These are phyloP conservation scores for Melanotaenia parkinsoni DNA, from an alignment of 2,797 vertebrate species.

Conservation along the genomic window DNA sequence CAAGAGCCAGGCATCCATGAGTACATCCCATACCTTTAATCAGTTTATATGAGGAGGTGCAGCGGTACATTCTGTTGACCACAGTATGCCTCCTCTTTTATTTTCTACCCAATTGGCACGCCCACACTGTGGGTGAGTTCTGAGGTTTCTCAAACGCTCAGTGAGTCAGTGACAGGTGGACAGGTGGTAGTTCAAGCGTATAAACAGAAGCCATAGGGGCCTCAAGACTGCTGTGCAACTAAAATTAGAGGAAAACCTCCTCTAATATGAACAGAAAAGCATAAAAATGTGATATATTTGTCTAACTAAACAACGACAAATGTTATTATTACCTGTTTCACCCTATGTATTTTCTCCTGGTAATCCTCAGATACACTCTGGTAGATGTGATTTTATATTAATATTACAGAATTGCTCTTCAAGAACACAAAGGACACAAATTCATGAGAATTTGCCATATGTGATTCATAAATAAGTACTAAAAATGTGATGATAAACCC, in stretches of 20 bases:
- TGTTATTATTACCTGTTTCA: no score
- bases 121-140: slow-evolving; percentile 63
- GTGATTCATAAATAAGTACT: no score
- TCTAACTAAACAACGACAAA: not conserved
- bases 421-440: no score
- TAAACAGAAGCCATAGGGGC: not conserved
- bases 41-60: slow-evolving; percentile 71
- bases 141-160: slow-evolving; percentile 49
- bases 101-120: slow-evolving; percentile 78
- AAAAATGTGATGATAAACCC: no score
- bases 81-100: slow-evolving; percentile 75
- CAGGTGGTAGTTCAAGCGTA: slow-evolving; percentile 59
- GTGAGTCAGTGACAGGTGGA: slow-evolving; percentile 65
- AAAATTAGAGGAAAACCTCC: slow-evolving; percentile 25
- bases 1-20: slow-evolving; percentile 72
- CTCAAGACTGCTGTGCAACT: slow-evolving; percentile 7
- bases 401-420: no score
- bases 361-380: no score
- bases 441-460: no score
- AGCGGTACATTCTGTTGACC: slow-evolving; percentile 65
- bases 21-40: slow-evolving; percentile 80
- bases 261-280: slow-evolving; percentile 1
- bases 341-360: no score
- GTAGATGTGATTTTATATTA: no score
- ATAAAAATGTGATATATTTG: not conserved